Evolutionary conservation across 2,797 vertebrate species (phyloP), one percentile per base, ranked within the genome.

Genomic region (Psittacula derbiana): DNA sequence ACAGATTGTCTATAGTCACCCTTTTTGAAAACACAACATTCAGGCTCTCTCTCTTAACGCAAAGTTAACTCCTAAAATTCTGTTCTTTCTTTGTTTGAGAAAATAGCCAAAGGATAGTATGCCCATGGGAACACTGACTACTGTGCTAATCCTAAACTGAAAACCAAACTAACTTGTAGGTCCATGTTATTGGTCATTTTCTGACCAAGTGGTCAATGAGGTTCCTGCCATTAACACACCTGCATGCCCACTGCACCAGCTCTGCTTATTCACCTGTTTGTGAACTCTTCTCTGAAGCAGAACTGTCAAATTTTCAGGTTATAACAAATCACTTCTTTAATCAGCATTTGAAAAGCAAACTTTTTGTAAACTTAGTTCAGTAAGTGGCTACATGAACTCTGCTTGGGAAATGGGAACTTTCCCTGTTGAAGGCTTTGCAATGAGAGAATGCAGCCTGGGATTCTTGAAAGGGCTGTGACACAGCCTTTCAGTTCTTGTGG

Each of bases 161-260:
- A 93, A 81, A 80, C 11, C 12, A 86, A 80, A 71, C 16, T 47
- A 70, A 38, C 12, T 23, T 65, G 8, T 25, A 73, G 8, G 47
- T 88, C 13, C 7, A 31, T 15, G 11, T 27, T 52, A 55, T 2
- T 40, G 41, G 46, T 27, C 5, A 52, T 75, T 75, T 84, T 79
- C 78, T 69, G 78, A 79, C 44, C 58, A 64, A 79, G 62, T 49
- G 7, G 14, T 72, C 72, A 72, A 57, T 61, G 70, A 57, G 46
- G 33, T 65, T 87, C 74, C 84, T 89, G 46, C n/a, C 67, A 69
- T 10, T 52, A 72, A 38, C 33, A 46, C 23, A 30, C 33, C 55
- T 69, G 76, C 10, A 33, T 58, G 44, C 28, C 25, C 6, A 4
- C 31, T 1, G 0, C 2, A 1, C 33, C 71, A 62, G 30, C 38